Base-by-base conservation (phyloP, 2,888 invertebrate genomes). In the Himalopsyche tibetana region DNA sequence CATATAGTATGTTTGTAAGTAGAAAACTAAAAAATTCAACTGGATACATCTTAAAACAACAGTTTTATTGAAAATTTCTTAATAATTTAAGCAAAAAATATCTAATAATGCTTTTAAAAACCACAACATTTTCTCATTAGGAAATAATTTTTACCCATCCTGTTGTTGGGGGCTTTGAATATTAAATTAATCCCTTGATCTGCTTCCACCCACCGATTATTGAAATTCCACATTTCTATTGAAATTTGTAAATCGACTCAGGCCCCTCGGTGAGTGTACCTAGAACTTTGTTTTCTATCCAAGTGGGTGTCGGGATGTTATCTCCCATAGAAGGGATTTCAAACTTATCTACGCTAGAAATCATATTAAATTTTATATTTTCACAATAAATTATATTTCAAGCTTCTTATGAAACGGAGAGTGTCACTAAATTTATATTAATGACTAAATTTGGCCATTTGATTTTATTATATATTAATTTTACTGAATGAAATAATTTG, bases 131-230 rank as follows among this genome's bases (percentile, higher is more conserved):
- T n/a, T 19, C 8, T 63, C n/a, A 63, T 63, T 19, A 63, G 15
- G 3, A 19, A 63, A 19, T 9, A 19, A 19, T 28, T 63, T 63
- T 63, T 28, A 63, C 63, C 19, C 9, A 42, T 12, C 38, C 80
- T 80, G 17, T 40, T 40, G 15, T 40, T 38, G 15, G 80, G n/a
- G 80, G 80, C 38, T 80, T 80, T 40, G 40, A 84, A 80, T 84
- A 84, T 80, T 81, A 84, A 80, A 84, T 84, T 84, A 84, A 84
- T 81, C 84, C 84, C 84, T 63, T 45, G n/a, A 81, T 63, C 63
- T 63, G 6, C 81, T 45, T 55, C 84, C 45, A 19, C 56, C 38
- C 17, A 42, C 80, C 63, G 45, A 84, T 84, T 84, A 84, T 84
- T 84, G 81, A 81, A 84, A 84, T 84, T 84, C 81, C 84, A 55